Base-by-base conservation (phyloP, 64 coral and sea anemone genomes). In the Pocillopora verrucosa region DNA sequence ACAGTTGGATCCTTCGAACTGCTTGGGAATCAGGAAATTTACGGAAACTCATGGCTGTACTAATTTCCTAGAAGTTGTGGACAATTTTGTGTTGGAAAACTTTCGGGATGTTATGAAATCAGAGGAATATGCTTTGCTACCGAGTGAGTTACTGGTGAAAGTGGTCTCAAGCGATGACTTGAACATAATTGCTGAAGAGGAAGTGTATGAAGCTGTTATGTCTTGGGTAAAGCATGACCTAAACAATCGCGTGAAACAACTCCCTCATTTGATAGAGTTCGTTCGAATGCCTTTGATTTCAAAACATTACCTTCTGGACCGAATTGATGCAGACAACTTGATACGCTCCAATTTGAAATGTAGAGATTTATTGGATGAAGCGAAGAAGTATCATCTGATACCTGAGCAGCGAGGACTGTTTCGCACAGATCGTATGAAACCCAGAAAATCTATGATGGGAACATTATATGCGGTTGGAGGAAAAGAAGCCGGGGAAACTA, bases 401-500 rank as follows among this genome's bases (percentile, higher is more conserved):
- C 97, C 97, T 17, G 97, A 99, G 13, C 93, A 95, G 58, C 92
- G 97, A 51, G 93, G 88, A 15, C 74, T 80, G 72, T 92, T 95
- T 82, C 77, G 97, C 58, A 95, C 93, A 16, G 82, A 88, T 78
- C 91, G 97, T 25, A 99, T 95, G 97, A 89, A 92, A 77, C 97
- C 97, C 1, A 84, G 97, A 57, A 99, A 99, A 74, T 95, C 97
- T 5, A 99, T 95, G 87, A 87, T 99, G 24, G 97, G 97, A 16
- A 95, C 90, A 17, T 77, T 99, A 58, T 99, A 91, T 86, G 97
- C 97, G 1, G 89, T 99, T 36, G 93, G 97, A 13, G 97, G 97
- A 17, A 99, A 99, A 91, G 97, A 99, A 80, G 97, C 97, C 13
- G 97, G 97, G 20, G 97, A 99, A 91, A 99, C 97, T 38, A 99